These are phyloP conservation scores for Sander vitreus DNA, from an alignment of 2,113 vertebrate species.

Conservation along the genomic window DNA sequence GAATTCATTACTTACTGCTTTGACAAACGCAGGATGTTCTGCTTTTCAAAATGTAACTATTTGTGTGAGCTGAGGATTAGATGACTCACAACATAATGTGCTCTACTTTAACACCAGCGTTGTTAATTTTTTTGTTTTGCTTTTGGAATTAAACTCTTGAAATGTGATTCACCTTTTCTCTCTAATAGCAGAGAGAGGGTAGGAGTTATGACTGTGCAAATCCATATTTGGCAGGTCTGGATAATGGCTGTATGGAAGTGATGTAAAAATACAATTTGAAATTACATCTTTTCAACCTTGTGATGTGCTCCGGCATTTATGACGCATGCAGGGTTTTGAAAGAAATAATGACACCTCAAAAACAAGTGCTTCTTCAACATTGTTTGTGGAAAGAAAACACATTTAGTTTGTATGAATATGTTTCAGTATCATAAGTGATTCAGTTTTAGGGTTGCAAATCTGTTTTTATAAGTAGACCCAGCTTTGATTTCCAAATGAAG, in stretches of 20 bases:
- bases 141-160: constrained; percentile 37
- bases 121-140: not conserved
- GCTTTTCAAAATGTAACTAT: constrained; percentile 24
- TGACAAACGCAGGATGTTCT: constrained; percentile 5
- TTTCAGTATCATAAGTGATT: constrained; percentile 1
- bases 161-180: constrained; percentile 47
- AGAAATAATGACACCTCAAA: not conserved
- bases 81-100: constrained; percentile 52
- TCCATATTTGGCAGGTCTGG: constrained; percentile 22
- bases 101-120: constrained; percentile 18
- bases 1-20: constrained; percentile 2
- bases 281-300: not conserved
- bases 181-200: constrained; percentile 4
- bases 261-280: constrained; percentile 30
- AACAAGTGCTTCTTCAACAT: not conserved
- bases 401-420: constrained; percentile 12
- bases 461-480: constrained; percentile 2
- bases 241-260: constrained; percentile 20
- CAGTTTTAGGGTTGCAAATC: not conserved
- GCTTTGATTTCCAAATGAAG: not conserved
- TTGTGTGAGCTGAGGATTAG: constrained; percentile 36
- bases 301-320: not conserved
- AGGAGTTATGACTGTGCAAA: constrained; percentile 10
- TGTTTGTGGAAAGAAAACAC: not conserved
- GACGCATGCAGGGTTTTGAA: not conserved